Conservation (phyloP, 2,888 invertebrate genomes). For the Selenia dentaria region DNA sequence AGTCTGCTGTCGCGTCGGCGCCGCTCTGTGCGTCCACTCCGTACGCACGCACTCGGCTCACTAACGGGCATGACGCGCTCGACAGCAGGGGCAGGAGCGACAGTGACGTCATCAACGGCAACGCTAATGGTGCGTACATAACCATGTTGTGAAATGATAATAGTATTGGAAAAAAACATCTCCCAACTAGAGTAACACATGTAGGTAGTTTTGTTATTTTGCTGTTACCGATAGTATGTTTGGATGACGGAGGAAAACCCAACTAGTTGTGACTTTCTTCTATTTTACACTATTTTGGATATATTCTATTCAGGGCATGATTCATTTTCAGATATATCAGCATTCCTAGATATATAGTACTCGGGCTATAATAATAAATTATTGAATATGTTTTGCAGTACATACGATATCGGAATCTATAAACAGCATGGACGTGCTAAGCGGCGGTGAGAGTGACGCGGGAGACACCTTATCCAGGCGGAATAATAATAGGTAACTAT, state of each 20-base stretch:
- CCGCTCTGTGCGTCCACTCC: constrained; percentile 54
- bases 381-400: constrained; percentile 55
- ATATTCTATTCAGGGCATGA: too few species aligned
- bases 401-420: constrained; percentile 68
- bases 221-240: too few species aligned
- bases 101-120: constrained; percentile 63
- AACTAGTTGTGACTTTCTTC: too few species aligned
- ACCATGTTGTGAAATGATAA: too few species aligned
- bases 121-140: constrained; percentile 57
- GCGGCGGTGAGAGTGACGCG: constrained; percentile 78
- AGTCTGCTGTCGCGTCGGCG: constrained; percentile 42
- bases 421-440: constrained; percentile 78
- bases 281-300: too few species aligned
- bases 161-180: too few species aligned
- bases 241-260: too few species aligned
- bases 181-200: too few species aligned
- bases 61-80: constrained; percentile 58
- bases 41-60: constrained; percentile 35
- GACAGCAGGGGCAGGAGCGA: constrained; percentile 40
- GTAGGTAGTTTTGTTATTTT: too few species aligned
- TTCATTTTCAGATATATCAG: too few species aligned
- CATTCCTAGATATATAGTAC: too few species aligned
- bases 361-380: too few species aligned
- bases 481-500: constrained; percentile 71
- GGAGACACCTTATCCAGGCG: constrained; percentile 74